Evolutionary conservation across 2,113 vertebrate genomes (phyloP).

Genomic region (Brachionichthys hirsutus): DNA sequence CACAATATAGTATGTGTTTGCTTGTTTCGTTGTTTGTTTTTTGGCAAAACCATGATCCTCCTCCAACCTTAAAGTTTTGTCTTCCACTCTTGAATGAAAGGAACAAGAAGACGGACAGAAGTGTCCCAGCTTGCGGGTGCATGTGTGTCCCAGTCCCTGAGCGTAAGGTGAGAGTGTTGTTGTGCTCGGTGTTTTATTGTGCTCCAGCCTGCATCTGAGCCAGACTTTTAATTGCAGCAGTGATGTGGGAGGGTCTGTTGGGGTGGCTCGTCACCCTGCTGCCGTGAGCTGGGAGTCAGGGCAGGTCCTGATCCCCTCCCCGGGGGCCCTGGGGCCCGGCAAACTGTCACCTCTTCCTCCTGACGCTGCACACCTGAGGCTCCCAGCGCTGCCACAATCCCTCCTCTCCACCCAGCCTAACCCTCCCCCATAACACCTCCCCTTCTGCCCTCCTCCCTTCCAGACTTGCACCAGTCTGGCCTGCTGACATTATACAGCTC

Average conservation of each 20-base stretch:
- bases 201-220: constrained; percentile 65
- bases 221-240: constrained; percentile 79
- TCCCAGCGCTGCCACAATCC: constrained; percentile 55
- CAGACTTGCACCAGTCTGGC: constrained; percentile 28
- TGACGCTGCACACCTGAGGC: constrained; percentile 90
- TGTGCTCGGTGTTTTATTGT: constrained; percentile 72
- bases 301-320: constrained; percentile 77
- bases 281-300: constrained; percentile 66
- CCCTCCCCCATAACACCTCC: background rate
- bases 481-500: constrained; percentile 90
- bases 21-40: no score
- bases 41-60: no score
- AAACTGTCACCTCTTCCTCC: constrained; percentile 84
- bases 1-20: no score
- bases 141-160: constrained; percentile 28
- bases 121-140: constrained; percentile 34
- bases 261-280: constrained; percentile 67
- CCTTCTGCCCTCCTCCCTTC: background rate
- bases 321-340: constrained; percentile 66
- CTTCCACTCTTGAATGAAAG: no score
- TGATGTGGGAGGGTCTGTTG: constrained; percentile 50
- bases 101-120: constrained; percentile 3
- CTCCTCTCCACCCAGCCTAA: background rate
- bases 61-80: no score
- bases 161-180: constrained; percentile 69